These are phyloP conservation scores for Hesperia comma DNA, from an alignment of 2,888 invertebrate species.

Conservation along the genomic window DNA sequence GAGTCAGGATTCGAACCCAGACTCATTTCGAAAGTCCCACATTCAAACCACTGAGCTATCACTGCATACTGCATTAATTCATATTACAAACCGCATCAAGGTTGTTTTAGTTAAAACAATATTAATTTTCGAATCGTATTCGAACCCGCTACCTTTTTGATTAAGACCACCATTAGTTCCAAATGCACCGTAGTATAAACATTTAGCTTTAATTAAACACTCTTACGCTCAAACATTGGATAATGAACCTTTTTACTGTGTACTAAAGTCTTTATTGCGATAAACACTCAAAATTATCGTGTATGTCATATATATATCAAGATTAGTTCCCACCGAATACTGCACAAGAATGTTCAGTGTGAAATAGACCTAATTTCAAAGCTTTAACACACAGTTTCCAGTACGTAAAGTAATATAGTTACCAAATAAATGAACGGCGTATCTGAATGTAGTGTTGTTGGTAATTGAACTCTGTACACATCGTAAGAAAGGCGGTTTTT, in stretches of 20 bases:
- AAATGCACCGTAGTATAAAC: slow-evolving; percentile 27
- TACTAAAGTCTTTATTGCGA: not conserved
- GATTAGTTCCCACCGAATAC: slow-evolving; percentile 42
- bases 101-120: too few relatives aligned
- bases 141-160: slow-evolving; percentile 23
- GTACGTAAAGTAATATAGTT: not conserved
- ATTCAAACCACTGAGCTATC: too few relatives aligned
- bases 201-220: slow-evolving; percentile 26
- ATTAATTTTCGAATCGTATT: not conserved
- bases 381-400: slow-evolving; percentile 1
- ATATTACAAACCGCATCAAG: too few relatives aligned
- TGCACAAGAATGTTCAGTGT: slow-evolving; percentile 38
- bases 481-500: not conserved
- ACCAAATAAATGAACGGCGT: slow-evolving; percentile 11
- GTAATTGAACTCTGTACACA: not conserved
- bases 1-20: too few relatives aligned
- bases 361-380: slow-evolving; percentile 37
- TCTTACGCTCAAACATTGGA: not conserved
- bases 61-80: too few relatives aligned
- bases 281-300: not conserved
- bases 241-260: not conserved
- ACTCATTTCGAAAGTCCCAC: too few relatives aligned
- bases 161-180: slow-evolving; percentile 13
- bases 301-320: slow-evolving; percentile 23
- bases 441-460: not conserved